These are phyloP conservation scores for Cardiocondyla obscurior DNA, from an alignment of 1,140 invertebrate species.

Conservation along the genomic window DNA sequence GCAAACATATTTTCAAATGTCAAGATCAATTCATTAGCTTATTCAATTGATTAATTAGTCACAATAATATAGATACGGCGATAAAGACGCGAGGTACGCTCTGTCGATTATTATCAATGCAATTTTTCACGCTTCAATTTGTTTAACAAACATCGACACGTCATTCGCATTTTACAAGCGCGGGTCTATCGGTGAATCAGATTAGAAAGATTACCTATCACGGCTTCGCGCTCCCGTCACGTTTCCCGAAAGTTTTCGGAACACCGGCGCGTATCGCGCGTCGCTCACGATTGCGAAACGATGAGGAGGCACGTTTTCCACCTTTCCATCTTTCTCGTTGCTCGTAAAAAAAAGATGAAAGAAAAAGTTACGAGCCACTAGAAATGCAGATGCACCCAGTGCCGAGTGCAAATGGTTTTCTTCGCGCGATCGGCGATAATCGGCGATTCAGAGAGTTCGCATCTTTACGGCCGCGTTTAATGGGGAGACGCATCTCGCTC, in stretches of 20 bases:
- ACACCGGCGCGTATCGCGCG: background rate
- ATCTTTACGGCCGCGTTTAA: background rate
- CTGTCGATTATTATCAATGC: background rate
- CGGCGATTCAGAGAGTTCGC: too few relatives aligned
- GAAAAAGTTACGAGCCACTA: background rate
- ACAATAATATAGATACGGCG: background rate
- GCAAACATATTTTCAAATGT: background rate
- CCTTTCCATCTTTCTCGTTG: background rate
- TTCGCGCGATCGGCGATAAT: background rate
- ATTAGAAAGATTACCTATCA: background rate
- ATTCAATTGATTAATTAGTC: background rate
- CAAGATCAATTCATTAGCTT: background rate
- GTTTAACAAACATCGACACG: constrained; percentile 19
- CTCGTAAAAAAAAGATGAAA: background rate
- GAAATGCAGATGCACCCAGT: background rate
- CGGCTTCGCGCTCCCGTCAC: background rate
- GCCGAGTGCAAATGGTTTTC: background rate
- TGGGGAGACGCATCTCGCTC: background rate
- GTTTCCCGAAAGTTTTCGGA: background rate
- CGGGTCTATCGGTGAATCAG: background rate
- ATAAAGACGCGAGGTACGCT: background rate
- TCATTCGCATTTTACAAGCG: background rate
- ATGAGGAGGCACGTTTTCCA: background rate
- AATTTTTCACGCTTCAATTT: background rate
- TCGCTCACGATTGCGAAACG: background rate